Conservation (phyloP, 2,113 vertebrate genomes). For the Camarhynchus parvulus region DNA sequence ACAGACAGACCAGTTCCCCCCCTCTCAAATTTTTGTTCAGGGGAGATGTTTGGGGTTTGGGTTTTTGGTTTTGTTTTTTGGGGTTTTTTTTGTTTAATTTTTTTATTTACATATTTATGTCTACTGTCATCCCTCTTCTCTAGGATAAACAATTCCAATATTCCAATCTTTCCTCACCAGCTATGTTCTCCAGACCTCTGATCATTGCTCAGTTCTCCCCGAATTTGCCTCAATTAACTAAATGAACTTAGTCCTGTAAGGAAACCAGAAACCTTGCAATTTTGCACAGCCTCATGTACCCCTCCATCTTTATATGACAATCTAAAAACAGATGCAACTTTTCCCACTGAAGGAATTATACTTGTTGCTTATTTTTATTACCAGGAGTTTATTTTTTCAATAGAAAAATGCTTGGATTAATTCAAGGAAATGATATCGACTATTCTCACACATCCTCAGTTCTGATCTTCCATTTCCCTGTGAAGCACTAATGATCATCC, state of each 20-base stretch:
- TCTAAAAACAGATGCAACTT: background rate
- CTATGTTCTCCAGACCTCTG: background rate
- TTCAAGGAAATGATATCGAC: background rate
- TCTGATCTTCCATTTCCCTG: background rate
- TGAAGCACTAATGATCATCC: background rate
- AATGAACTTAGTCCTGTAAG: background rate
- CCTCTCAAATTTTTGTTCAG: background rate
- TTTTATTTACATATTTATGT: background rate
- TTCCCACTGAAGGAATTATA: background rate
- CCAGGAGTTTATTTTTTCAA: background rate
- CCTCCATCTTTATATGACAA: background rate
- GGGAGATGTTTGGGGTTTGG: background rate
- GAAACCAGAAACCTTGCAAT: background rate
- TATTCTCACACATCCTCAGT: background rate
- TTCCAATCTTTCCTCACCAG: background rate
- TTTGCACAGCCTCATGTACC: background rate
- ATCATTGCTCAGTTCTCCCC: background rate
- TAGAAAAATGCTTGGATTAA: slow-evolving; percentile 4
- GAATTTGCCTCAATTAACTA: background rate
- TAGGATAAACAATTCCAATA: background rate
- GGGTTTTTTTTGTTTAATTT: background rate
- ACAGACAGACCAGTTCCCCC: background rate
- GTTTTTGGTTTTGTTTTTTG: background rate
- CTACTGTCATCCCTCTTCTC: background rate
- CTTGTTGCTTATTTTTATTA: background rate